These are phyloP conservation scores for Eupithecia inturbata DNA, from an alignment of 2,888 invertebrate species.

Conservation along the genomic window DNA sequence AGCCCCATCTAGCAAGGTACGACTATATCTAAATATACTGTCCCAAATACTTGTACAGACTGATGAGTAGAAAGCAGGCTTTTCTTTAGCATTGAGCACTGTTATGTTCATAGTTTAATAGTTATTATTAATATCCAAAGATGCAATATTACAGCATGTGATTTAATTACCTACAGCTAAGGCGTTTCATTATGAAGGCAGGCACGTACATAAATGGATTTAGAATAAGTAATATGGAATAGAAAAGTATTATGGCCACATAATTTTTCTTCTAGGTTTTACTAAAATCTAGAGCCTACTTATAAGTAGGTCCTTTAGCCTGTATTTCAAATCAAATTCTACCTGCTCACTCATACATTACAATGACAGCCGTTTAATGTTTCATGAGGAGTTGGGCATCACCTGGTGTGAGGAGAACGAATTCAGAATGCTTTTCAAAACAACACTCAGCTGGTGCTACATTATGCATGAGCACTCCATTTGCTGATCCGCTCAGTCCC, in stretches of 20 bases:
- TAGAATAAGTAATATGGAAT: not conserved
- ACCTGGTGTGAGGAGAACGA: slow-evolving; percentile 82
- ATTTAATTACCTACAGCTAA: too few species aligned
- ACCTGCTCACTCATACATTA: slow-evolving; percentile 16
- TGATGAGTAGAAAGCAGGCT: not conserved
- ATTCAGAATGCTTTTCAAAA: slow-evolving; percentile 84
- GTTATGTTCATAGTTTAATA: not conserved
- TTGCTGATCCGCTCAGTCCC: slow-evolving; percentile 83
- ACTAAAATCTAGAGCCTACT: not conserved
- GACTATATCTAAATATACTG: not conserved
- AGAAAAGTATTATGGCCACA: too few species aligned
- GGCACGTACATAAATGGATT: not conserved
- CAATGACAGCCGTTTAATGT: slow-evolving; percentile 77
- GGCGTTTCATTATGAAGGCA: not conserved
- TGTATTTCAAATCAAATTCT: slow-evolving; percentile 12
- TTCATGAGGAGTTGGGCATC: slow-evolving; percentile 78
- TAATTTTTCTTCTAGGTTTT: not conserved
- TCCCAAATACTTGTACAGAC: not conserved
- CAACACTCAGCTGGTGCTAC: slow-evolving; percentile 81
- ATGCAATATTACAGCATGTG: not conserved
- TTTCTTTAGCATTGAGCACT: not conserved
- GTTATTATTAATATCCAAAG: not conserved
- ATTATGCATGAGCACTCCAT: slow-evolving; percentile 85
- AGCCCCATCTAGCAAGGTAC: not conserved
- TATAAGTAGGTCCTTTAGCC: not conserved